A percentile compares a stretch with the other conserved stretches of the same genome.
These are phyloP conservation scores for Cryptotis parvus DNA, from an alignment of 2,113 vertebrate species.

Conservation along the genomic window DNA sequence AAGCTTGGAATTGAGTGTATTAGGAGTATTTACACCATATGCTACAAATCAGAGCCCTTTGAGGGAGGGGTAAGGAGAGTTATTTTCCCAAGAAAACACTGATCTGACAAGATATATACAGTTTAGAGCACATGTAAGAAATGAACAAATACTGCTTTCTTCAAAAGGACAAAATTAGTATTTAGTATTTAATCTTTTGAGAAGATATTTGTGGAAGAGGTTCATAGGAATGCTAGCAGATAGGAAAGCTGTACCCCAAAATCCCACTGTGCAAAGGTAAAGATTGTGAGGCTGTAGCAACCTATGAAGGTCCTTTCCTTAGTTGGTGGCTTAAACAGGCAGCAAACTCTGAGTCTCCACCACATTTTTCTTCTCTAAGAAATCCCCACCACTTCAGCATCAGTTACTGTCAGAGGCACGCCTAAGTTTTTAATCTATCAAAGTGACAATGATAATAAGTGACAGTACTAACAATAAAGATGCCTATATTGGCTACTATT, in stretches of 20 bases:
- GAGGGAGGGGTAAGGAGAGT: background rate
- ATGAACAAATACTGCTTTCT: constrained; percentile 6
- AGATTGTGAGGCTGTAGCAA: background rate
- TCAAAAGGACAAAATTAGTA: background rate
- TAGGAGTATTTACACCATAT: background rate
- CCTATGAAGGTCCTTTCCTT: background rate
- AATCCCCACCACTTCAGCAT: background rate
- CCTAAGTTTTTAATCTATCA: background rate
- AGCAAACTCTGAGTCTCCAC: background rate
- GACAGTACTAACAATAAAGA: background rate
- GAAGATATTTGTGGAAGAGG: background rate
- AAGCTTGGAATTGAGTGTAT: background rate
- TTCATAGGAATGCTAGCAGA: background rate
- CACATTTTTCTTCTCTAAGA: constrained; percentile 10
- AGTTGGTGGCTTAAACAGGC: background rate
- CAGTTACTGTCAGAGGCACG: background rate
- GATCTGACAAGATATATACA: background rate
- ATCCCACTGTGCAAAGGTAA: background rate
- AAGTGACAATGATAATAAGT: background rate
- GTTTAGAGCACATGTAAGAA: background rate
- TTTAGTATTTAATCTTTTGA: background rate
- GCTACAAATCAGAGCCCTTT: background rate
- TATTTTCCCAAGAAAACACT: background rate
- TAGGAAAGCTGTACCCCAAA: background rate
- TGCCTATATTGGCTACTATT: background rate